Conservation (phyloP, 2,797 vertebrate species). For the Phrynocephalus guinanensis region DNA sequence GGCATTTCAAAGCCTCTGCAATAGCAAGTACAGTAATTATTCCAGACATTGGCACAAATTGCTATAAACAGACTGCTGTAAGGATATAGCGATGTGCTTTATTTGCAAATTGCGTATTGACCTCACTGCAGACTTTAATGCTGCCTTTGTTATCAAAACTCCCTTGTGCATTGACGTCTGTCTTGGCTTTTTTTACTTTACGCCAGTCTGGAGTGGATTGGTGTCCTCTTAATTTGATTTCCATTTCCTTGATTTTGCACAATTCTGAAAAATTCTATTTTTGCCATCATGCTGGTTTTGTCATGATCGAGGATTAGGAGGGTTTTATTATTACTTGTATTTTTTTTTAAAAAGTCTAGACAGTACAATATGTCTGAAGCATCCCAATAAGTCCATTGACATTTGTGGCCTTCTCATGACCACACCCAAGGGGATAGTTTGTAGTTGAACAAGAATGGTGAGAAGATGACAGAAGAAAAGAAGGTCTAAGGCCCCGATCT, state of each 20-base stretch:
- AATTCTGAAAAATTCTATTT: constrained; percentile 27
- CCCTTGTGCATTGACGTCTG: constrained; percentile 49
- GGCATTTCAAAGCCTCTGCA: constrained; percentile 43
- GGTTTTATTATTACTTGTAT: neutral
- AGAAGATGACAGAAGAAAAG: neutral
- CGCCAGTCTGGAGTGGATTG: constrained; percentile 48
- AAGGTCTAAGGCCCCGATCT: too few relatives aligned
- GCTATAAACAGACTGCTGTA: constrained; percentile 56
- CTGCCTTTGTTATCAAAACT: constrained; percentile 59
- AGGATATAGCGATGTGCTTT: constrained; percentile 63
- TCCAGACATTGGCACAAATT: constrained; percentile 58
- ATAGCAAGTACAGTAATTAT: constrained; percentile 57
- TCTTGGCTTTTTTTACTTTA: constrained; percentile 64
- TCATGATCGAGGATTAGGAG: neutral
- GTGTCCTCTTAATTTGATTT: constrained; percentile 29
- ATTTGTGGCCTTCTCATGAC: neutral
- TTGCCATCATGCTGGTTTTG: neutral
- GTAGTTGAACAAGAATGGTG: neutral
- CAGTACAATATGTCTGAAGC: neutral
- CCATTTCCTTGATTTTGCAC: constrained; percentile 35
- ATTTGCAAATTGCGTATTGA: constrained; percentile 62
- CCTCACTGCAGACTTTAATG: constrained; percentile 64
- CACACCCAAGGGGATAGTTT: neutral
- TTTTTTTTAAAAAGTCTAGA: neutral
- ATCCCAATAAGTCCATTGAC: neutral